These are phyloP conservation scores for Pygmarrhopalites habei DNA, from an alignment of 1,140 invertebrate genomes.

Conservation along the genomic window DNA sequence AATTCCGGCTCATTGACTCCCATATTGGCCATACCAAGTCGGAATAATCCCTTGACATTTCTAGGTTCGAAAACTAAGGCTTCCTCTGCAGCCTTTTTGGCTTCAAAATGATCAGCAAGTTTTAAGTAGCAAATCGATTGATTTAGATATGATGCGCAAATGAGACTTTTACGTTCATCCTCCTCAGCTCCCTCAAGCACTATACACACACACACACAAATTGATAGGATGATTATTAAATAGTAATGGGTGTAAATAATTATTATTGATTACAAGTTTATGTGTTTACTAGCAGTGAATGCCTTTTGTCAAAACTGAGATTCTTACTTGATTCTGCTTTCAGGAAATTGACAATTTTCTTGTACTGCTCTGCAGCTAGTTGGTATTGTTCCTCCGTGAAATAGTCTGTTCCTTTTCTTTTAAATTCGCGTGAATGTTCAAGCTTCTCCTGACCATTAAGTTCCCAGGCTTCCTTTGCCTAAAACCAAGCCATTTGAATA, in stretches of 20 bases:
- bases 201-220: too few relatives aligned
- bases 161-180: constrained; percentile 54
- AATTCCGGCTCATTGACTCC: constrained; percentile 66
- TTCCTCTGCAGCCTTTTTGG: constrained; percentile 60
- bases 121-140: constrained; percentile 74
- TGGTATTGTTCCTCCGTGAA: constrained; percentile 72
- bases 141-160: constrained; percentile 72
- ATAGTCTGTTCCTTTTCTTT: constrained; percentile 85
- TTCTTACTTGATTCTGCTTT: constrained; percentile 47
- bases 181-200: constrained; percentile 47
- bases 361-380: constrained; percentile 83
- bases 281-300: too few relatives aligned
- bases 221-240: too few relatives aligned
- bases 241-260: too few relatives aligned
- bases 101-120: constrained; percentile 62
- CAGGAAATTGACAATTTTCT: constrained; percentile 57
- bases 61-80: constrained; percentile 65
- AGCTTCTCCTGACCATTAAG: constrained; percentile 70
- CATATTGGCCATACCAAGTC: constrained; percentile 74
- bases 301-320: too few relatives aligned
- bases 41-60: constrained; percentile 85
- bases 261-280: too few relatives aligned
- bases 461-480: constrained; percentile 70
- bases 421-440: constrained; percentile 69
- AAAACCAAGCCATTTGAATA: constrained; percentile 18